phyloP scores from a whole-genome alignment of 1,140 invertebrate species.

The Gonatopus flavifemur region DNA sequence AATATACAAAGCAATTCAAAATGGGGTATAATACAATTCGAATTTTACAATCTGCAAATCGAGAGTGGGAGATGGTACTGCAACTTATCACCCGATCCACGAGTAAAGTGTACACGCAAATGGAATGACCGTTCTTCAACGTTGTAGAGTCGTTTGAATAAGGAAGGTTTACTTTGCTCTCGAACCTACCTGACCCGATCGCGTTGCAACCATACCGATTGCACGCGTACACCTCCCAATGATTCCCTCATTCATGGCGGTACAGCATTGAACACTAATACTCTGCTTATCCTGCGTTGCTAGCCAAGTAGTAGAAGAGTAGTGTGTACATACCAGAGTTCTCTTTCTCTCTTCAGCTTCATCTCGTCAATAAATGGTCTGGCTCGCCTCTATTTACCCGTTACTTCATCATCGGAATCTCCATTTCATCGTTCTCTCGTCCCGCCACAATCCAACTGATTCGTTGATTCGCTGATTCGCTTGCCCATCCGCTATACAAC shows the following conservation, averaged over 20 bases:
- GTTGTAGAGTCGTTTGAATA: conserved; percentile 29
- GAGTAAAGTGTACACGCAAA: conserved; percentile 7
- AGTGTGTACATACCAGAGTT: too few relatives aligned
- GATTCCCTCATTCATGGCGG: conserved; percentile 16
- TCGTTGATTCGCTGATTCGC: neutral
- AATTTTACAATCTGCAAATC: too few relatives aligned
- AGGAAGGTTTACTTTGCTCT: conserved; percentile 29
- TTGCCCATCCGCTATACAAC: too few relatives aligned
- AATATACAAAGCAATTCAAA: too few relatives aligned
- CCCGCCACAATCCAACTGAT: neutral
- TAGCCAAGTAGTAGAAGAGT: too few relatives aligned
- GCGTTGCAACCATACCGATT: too few relatives aligned
- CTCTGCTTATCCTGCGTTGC: conserved; percentile 9
- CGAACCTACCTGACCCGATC: conserved; percentile 27
- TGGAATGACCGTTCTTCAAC: too few relatives aligned
- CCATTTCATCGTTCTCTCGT: conserved; percentile 15
- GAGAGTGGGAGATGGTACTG: too few relatives aligned
- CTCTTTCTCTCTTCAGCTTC: conserved; percentile 1
- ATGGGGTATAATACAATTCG: too few relatives aligned
- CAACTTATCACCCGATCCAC: conserved; percentile 25
- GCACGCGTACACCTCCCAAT: conserved; percentile 5
- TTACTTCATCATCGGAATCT: conserved; percentile 38
- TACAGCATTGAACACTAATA: conserved; percentile 4
- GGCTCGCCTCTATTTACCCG: conserved; percentile 36
- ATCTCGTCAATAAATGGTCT: conserved; percentile 35